These are phyloP conservation scores for Eupelmus urozonus DNA, from an alignment of 2,888 invertebrate genomes.

Conservation along the genomic window DNA sequence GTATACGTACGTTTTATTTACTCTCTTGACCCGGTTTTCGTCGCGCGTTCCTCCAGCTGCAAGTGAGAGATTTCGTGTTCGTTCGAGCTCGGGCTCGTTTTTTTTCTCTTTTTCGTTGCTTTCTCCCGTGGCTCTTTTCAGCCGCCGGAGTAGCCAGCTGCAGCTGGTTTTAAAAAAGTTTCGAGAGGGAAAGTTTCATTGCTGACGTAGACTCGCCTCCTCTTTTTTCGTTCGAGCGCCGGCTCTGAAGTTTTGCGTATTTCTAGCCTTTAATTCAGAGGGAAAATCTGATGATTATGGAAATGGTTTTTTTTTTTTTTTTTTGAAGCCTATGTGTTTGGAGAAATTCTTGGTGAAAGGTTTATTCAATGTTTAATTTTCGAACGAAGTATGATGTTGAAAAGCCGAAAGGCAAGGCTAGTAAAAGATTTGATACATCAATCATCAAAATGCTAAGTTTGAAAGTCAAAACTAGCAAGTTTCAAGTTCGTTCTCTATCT, in stretches of 20 bases:
- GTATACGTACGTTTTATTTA: constrained; percentile 41
- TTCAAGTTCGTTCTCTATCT: constrained; percentile 1
- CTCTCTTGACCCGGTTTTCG: constrained; percentile 52
- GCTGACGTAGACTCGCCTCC: constrained; percentile 26
- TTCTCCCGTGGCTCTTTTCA: background rate
- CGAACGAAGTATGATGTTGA: too few relatives aligned
- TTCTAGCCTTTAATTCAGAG: too few relatives aligned
- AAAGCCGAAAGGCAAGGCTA: too few relatives aligned
- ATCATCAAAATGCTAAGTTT: background rate
- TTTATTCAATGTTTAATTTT: too few relatives aligned
- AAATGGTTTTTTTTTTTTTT: too few relatives aligned
- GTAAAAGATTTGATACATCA: background rate
- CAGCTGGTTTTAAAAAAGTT: constrained; percentile 46
- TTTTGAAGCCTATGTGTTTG: too few relatives aligned
- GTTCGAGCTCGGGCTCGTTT: constrained; percentile 27
- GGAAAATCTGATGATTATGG: too few relatives aligned
- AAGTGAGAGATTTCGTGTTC: constrained; percentile 50
- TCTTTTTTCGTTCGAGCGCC: constrained; percentile 3
- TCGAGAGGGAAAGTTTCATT: constrained; percentile 48
- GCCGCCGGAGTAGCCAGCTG: background rate
- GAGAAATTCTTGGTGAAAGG: too few relatives aligned
- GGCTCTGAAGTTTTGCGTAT: background rate
- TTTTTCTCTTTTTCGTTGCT: constrained; percentile 14
- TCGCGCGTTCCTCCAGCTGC: constrained; percentile 14
- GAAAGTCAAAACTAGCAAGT: background rate